Evolutionary conservation across 2,888 invertebrate species (phyloP), one percentile per base, ranked within the genome.

Genomic region (Sinelater perroti): DNA sequence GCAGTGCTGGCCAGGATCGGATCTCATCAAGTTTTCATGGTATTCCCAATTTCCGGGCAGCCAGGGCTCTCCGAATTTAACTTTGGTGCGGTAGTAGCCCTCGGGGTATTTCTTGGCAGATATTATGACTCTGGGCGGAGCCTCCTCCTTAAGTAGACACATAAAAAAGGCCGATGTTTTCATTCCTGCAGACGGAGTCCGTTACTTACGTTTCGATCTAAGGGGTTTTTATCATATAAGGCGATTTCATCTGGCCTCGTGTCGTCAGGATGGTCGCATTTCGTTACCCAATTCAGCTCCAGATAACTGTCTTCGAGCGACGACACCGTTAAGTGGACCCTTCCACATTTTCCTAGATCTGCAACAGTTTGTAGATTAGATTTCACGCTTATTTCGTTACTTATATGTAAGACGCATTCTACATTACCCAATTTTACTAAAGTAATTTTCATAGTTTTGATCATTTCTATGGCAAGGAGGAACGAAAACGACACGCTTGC

Each of bases 31-130:
- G n/a, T 70, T 72, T 78, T 78, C 50, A 14, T 72, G 68, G 56
- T 45, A 84, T 79, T 68, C 79, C 88, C 88, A 88, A 13, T 84
- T 85, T 0, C 80, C 83, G 0, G 87, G 87, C 50, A 87, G 75
- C 53, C 78, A 71, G 0, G 82, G 77, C 8, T 80, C 79, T 0
- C 86, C 85, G 3, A 87, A 79, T 5, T 83, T 79, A 17, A 84
- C 75, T 59, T 80, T 79, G 3, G 85, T 85, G 38, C 80, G 68
- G 44, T 82, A 75, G 67, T 79, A 76, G 2, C 84, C 85, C 26
- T 77, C 76, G 0, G 72, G 72, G 4, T 80, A 72, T 8, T 72
- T 71, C 3, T 80, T 64, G 0, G 72, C 63, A 60, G 73, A 81
- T 28, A 64, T 75, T 66, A 72, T 74, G 53, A 71, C 76, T 61